phyloP scores from a whole-genome alignment of 2,888 invertebrate genomes.

The Crematogaster levior region DNA sequence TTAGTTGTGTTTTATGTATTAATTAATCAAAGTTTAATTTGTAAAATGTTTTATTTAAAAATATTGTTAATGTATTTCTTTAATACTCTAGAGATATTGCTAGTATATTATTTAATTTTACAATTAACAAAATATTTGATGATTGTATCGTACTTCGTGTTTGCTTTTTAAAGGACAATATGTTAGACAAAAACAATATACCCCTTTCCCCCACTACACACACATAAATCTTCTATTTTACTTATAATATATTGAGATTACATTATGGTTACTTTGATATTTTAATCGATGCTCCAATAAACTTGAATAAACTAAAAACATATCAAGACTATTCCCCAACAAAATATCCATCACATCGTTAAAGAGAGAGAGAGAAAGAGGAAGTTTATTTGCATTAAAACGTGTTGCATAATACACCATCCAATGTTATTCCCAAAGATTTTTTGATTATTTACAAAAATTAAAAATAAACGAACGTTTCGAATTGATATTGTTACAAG shows the following conservation, averaged over 20 bases:
- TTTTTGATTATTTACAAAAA: slow-evolving; percentile 7
- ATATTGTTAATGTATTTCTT: not conserved
- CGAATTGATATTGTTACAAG: not conserved
- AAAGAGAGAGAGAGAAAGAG: not conserved
- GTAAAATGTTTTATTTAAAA: slow-evolving; percentile 1
- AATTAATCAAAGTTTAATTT: not conserved
- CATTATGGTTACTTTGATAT: not conserved
- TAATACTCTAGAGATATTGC: not conserved
- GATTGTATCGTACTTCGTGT: too few relatives aligned
- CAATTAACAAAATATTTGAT: not conserved
- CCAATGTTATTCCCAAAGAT: not conserved
- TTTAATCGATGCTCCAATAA: slow-evolving; percentile 23
- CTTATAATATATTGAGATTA: not conserved
- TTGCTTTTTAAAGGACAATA: not conserved
- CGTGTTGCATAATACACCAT: slow-evolving; percentile 5
- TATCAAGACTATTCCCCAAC: not conserved
- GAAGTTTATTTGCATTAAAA: slow-evolving; percentile 23
- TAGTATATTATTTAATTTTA: not conserved
- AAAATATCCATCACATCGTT: slow-evolving; percentile 6
- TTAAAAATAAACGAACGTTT: not conserved
- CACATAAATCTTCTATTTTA: not conserved
- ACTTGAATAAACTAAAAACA: slow-evolving; percentile 19
- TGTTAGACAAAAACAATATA: not conserved
- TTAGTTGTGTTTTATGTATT: too few relatives aligned
- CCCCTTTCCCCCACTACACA: too few relatives aligned